phyloP scores from a whole-genome alignment of 2,797 vertebrate genomes.

The Manis javanica region DNA sequence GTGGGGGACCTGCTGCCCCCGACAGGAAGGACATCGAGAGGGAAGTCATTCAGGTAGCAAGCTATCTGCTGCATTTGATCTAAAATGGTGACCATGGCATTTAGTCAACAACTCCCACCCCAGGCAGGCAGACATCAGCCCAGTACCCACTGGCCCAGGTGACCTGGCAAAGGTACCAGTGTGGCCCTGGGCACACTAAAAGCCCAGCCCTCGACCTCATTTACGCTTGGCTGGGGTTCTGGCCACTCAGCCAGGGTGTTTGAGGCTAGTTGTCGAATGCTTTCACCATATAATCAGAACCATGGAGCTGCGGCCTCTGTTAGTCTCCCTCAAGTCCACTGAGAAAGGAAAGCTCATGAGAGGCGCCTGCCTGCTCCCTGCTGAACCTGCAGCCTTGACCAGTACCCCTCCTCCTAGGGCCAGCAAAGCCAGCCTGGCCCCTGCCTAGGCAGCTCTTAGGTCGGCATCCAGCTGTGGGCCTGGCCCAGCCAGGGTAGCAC shows the following conservation, averaged over 20 bases:
- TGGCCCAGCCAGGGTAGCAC: not conserved
- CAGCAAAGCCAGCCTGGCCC: not conserved
- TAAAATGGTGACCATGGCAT: not conserved
- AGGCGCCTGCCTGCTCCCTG: not conserved
- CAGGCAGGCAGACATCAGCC: not conserved
- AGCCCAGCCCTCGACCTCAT: not conserved
- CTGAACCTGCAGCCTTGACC: not conserved
- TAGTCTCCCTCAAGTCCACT: not conserved
- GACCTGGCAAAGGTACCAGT: not conserved
- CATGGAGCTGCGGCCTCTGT: not conserved
- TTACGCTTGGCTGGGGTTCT: not conserved
- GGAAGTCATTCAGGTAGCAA: not conserved
- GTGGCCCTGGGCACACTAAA: not conserved
- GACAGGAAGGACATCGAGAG: not conserved
- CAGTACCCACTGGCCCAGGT: not conserved
- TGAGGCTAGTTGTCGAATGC: slow-evolving; percentile 9
- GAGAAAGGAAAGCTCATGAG: slow-evolving; percentile 9
- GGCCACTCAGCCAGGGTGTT: not conserved
- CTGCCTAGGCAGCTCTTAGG: not conserved
- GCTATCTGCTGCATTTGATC: not conserved
- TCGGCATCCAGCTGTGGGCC: not conserved
- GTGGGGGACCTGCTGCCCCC: not conserved
- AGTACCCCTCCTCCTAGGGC: not conserved
- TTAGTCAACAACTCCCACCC: not conserved
- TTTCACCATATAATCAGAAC: slow-evolving; percentile 38